A percentile compares a stretch with the other conserved stretches of the same genome.
Evolutionary conservation across 1,140 invertebrate genomes (phyloP).

Genomic region (Drosophila sp.): DNA sequence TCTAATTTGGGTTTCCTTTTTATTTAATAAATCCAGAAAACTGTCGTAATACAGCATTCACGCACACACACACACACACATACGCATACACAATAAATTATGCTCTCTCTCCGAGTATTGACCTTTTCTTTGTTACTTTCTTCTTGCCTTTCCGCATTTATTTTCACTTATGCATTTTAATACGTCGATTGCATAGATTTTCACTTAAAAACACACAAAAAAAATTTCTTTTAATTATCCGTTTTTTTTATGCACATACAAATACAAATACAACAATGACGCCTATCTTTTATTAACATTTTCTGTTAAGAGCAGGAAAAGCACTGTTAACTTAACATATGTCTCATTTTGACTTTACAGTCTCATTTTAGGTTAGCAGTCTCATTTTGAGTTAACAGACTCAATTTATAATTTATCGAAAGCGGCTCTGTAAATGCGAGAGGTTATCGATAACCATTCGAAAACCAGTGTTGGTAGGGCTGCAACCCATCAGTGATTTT

Average conservation of each 20-base stretch:
- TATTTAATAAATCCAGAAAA: conserved; percentile 8
- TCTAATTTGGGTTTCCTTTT: not conserved
- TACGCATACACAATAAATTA: conserved; percentile 20
- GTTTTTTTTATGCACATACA: conserved; percentile 8
- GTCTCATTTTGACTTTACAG: no score
- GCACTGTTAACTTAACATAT: no score
- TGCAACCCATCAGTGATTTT: no score
- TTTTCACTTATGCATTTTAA: not conserved
- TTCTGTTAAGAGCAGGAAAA: not conserved
- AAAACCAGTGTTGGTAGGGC: no score
- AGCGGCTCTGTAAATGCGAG: no score
- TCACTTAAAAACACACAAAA: conserved; percentile 16
- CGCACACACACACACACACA: conserved; percentile 1
- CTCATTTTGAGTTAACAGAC: no score
- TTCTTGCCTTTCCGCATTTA: conserved; percentile 5
- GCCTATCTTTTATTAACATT: conserved; percentile 9
- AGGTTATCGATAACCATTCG: no score
- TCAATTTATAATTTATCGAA: no score
- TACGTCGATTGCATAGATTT: conserved; percentile 11
- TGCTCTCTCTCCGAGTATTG: conserved; percentile 4
- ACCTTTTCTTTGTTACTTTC: conserved; percentile 15
- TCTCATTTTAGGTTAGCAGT: no score
- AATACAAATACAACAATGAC: conserved; percentile 9
- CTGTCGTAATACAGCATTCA: conserved; percentile 11
- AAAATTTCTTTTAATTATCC: conserved; percentile 2